Conservation (phyloP, 2,113 vertebrate genomes). For the Seriola aureovittata region DNA sequence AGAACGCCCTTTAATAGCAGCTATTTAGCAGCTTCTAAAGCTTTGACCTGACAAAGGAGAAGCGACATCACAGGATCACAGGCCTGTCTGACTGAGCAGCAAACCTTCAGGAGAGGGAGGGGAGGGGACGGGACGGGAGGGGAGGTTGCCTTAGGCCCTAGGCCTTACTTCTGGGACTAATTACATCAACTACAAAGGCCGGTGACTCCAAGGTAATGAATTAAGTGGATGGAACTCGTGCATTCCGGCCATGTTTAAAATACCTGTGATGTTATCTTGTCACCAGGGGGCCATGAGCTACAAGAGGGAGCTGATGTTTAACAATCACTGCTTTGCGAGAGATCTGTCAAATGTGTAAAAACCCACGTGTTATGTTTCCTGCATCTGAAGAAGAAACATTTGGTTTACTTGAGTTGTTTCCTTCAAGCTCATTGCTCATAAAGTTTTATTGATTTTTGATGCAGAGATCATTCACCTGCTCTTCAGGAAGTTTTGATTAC, state of each 20-base stretch:
- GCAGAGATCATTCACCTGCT: constrained; percentile 33
- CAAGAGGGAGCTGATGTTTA: constrained; percentile 15
- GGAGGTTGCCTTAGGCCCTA: not conserved
- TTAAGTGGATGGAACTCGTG: constrained; percentile 58
- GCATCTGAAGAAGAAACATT: not conserved
- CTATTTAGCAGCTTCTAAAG: constrained; percentile 50
- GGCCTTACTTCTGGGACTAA: constrained; percentile 70
- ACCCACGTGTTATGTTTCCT: not conserved
- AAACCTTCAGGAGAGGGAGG: constrained; percentile 40
- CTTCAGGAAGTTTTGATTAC: not conserved
- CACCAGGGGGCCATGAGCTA: constrained; percentile 1
- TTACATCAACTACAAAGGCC: constrained; percentile 70
- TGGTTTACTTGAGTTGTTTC: not conserved
- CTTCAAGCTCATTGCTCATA: not conserved
- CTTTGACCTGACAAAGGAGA: constrained; percentile 34
- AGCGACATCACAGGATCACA: constrained; percentile 21
- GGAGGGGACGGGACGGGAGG: not conserved
- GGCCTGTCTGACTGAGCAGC: constrained; percentile 14
- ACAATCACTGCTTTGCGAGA: not conserved
- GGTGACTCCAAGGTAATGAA: constrained; percentile 60
- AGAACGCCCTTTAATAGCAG: constrained; percentile 16
- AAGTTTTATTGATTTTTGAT: not conserved
- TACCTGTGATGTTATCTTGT: constrained; percentile 73
- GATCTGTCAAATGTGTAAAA: not conserved
- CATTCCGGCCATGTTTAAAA: constrained; percentile 76